Conservation (phyloP, 2,113 vertebrate genomes). For the Oncorhynchus gorbuscha region DNA sequence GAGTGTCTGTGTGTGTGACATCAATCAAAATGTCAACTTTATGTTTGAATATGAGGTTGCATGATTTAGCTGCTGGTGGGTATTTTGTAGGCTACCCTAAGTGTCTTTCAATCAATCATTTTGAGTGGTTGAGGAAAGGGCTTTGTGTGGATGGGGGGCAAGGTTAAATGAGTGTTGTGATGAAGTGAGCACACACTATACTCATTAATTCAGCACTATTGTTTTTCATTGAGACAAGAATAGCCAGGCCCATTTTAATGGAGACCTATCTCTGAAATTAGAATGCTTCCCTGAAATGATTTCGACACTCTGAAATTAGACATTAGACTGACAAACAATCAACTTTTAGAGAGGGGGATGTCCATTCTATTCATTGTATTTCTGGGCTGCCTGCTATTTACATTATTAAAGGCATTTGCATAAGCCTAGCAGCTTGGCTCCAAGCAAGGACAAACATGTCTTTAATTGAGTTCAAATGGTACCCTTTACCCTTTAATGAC, state of each 20-base stretch:
- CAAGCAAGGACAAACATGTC: conserved; percentile 51
- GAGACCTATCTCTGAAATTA: conserved; percentile 44
- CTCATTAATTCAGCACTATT: conserved; percentile 26
- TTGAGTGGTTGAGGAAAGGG: background rate
- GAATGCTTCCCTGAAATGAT: conserved; percentile 47
- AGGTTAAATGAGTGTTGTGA: background rate
- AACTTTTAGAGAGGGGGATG: conserved; percentile 12
- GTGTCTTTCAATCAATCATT: background rate
- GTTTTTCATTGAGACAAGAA: conserved; percentile 15
- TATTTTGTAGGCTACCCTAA: background rate
- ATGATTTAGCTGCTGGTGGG: background rate
- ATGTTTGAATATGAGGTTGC: background rate
- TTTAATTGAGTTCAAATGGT: conserved; percentile 67
- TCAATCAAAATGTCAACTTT: background rate
- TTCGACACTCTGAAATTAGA: conserved; percentile 56
- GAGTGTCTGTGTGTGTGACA: background rate
- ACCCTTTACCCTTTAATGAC: conserved; percentile 39
- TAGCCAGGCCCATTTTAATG: conserved; percentile 41
- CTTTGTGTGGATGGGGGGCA: background rate
- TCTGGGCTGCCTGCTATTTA: conserved; percentile 30
- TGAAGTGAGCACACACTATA: background rate
- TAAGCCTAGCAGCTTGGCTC: conserved; percentile 50
- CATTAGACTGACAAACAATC: conserved; percentile 60
- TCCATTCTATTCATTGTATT: background rate
- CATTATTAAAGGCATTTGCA: conserved; percentile 55